Conservation (phyloP, 2,888 invertebrate genomes). For the Cetonia aurata region DNA sequence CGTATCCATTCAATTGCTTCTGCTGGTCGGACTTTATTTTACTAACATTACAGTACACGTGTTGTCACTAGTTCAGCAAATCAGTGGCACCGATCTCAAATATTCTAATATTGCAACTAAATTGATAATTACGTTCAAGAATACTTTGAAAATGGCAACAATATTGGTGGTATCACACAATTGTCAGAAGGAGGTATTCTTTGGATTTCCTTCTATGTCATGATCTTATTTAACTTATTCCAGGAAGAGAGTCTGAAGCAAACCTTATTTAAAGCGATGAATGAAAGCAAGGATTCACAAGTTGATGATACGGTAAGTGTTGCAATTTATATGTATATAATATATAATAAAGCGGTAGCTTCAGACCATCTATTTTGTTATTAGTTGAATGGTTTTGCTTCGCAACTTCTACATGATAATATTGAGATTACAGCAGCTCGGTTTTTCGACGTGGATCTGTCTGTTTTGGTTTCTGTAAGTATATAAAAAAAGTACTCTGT, state of each 20-base stretch:
- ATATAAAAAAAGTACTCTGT: background rate
- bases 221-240: background rate
- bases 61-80: background rate
- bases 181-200: background rate
- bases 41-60: background rate
- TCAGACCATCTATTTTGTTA: too few relatives aligned
- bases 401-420: conserved; percentile 5
- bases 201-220: background rate
- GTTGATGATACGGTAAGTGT: background rate
- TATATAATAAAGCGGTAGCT: too few relatives aligned
- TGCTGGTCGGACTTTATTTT: background rate
- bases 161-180: background rate
- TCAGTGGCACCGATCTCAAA: background rate
- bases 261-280: background rate
- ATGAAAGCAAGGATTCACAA: background rate
- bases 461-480: conserved; percentile 9
- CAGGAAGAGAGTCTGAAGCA: background rate
- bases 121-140: background rate
- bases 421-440: conserved; percentile 16
- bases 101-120: background rate
- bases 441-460: conserved; percentile 7
- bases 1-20: background rate
- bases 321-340: background rate
- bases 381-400: background rate
- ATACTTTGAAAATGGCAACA: background rate